A percentile compares a stretch with the other conserved stretches of the same genome.
phyloP scores from a whole-genome alignment of 2,888 invertebrate species.

The Netelia melanura region DNA sequence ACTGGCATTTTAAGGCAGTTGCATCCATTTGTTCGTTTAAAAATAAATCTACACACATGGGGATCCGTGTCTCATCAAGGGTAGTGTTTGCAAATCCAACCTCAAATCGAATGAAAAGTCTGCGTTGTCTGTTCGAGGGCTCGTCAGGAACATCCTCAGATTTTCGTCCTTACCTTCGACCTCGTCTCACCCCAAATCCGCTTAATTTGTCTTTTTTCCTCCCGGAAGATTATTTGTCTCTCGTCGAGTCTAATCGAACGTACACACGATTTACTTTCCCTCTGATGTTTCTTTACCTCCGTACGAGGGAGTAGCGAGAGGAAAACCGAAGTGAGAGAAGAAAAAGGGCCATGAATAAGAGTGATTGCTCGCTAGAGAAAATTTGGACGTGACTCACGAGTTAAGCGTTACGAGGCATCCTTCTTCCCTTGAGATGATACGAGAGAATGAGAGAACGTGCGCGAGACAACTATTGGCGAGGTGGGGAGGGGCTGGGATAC shows the following conservation, averaged over 20 bases:
- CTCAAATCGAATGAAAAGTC: too few relatives aligned
- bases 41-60: too few relatives aligned
- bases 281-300: background rate
- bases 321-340: background rate
- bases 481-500: slow-evolving; percentile 1
- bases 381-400: slow-evolving; percentile 65
- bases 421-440: slow-evolving; percentile 38
- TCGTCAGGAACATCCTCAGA: too few relatives aligned
- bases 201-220: slow-evolving; percentile 30
- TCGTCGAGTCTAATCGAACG: slow-evolving; percentile 52
- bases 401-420: slow-evolving; percentile 43
- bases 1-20: too few relatives aligned
- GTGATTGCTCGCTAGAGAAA: slow-evolving; percentile 61
- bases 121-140: too few relatives aligned
- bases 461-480: background rate
- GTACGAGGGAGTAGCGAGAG: background rate
- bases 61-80: too few relatives aligned
- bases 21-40: too few relatives aligned
- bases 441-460: background rate
- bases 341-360: slow-evolving; percentile 34
- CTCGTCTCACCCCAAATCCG: background rate
- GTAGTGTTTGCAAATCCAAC: too few relatives aligned
- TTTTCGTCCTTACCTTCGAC: too few relatives aligned
- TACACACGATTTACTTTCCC: slow-evolving; percentile 55
- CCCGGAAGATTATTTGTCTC: slow-evolving; percentile 53